Conservation (phyloP, 2,797 vertebrate genomes). For the Chloroceryle inda region DNA sequence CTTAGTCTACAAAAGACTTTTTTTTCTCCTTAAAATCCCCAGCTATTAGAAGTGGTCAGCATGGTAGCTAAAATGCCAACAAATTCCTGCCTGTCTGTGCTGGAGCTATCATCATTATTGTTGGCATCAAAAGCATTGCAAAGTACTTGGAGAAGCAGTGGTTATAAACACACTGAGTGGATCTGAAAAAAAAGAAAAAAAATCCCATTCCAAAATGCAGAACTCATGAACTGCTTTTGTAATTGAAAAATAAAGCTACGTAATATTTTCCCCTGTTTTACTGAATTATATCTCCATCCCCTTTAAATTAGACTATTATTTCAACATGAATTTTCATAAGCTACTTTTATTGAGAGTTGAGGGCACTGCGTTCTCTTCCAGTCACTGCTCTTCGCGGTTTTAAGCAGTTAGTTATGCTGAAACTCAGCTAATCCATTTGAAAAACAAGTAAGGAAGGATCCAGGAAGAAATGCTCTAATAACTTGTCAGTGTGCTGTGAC, state of each 20-base stretch:
- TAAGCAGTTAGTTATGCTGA: background rate
- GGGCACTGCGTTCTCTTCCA: slow-evolving; percentile 23
- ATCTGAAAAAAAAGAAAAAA: background rate
- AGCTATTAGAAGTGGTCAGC: background rate
- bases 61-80: background rate
- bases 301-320: background rate
- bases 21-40: background rate
- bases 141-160: background rate
- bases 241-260: background rate
- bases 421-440: slow-evolving; percentile 4
- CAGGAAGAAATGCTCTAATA: background rate
- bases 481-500: background rate
- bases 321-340: background rate
- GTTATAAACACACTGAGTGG: background rate
- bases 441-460: background rate
- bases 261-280: background rate
- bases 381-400: slow-evolving; percentile 15
- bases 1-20: background rate
- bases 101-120: background rate
- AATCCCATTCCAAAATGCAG: background rate
- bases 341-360: background rate
- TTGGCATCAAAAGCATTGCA: background rate
- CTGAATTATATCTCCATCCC: background rate
- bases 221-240: background rate
- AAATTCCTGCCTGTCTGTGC: background rate